Evolutionary conservation across 2,113 vertebrate genomes (phyloP), one percentile per base, ranked within the genome.

Genomic region (Nibea coibor): DNA sequence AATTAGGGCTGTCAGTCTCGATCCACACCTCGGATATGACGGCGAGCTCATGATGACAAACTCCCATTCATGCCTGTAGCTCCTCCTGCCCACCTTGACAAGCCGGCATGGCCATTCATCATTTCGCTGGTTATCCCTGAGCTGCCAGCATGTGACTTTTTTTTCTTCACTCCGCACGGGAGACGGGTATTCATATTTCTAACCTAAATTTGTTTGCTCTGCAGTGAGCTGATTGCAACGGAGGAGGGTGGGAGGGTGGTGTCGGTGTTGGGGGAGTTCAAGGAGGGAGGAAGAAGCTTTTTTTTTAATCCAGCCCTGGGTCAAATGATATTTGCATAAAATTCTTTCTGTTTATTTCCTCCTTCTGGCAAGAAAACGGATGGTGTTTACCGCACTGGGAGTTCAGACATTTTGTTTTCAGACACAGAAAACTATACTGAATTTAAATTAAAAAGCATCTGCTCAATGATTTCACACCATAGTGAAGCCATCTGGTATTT

Each of bases 11-110:
- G 85, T 83, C 87, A 83, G 63, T 86, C 84, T 86, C 10, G 31
- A 79, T 59, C 68, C 82, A 78, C 84, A 88, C 82, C 80, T 84
- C 15, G 16, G 58, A 57, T 73, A 54, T 83, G 83, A 85, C 78
- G 61, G 71, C 79, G 65, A 74, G 83, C 58, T 82, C 54, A 39
- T 31, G 69, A 64, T 39, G 42, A 71, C 86, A 75, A 67, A 62
- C 80, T 88, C 82, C 71, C 89, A 87, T 92, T 90, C 87, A 86
- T 80, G 57, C 80, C 35, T 6, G 77, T 69, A 54, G 87, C 86
- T 83, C 86, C 84, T 83, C 84, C 82, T 85, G 88, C 75, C 89
- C 80, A 89, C 89, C 89, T 92, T 88, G 87, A 92, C 90, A 82
- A 86, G 83, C 73, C 73, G 61, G 42, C 81, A 81, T 51, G 80